phyloP scores from a whole-genome alignment of 2,797 vertebrate genomes.

The Stomatorhinus walkeri region DNA sequence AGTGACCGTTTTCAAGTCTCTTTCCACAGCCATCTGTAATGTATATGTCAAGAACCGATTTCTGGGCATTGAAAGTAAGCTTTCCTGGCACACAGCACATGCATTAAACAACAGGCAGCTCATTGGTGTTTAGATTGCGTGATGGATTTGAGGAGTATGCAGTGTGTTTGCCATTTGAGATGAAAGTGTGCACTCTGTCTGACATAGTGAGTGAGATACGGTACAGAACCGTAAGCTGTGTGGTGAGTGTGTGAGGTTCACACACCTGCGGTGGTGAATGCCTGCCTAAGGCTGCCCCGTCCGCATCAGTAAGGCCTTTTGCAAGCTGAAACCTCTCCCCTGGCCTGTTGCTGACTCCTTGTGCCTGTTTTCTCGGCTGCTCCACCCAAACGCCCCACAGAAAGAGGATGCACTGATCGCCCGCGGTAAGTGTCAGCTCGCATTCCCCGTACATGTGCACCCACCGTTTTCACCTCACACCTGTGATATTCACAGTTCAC shows the following conservation, averaged over 20 bases:
- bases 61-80: background rate
- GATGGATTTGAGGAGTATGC: background rate
- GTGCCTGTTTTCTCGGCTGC: constrained; percentile 43
- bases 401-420: constrained; percentile 56
- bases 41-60: background rate
- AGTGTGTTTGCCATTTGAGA: constrained; percentile 21
- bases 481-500: constrained; percentile 23
- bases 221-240: background rate
- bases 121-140: background rate
- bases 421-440: constrained; percentile 62
- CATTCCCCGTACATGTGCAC: constrained; percentile 19
- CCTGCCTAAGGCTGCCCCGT: background rate
- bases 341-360: constrained; percentile 38
- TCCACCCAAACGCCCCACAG: constrained; percentile 58
- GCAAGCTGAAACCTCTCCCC: background rate
- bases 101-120: background rate
- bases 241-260: background rate
- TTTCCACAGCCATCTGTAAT: background rate
- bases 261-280: background rate
- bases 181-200: constrained; percentile 33
- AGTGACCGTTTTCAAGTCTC: background rate
- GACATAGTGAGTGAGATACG: background rate
- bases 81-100: background rate
- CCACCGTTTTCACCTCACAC: background rate
- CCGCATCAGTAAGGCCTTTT: background rate